phyloP scores from a whole-genome alignment of 2,888 invertebrate species.

The Oegoconia quadripuncta region DNA sequence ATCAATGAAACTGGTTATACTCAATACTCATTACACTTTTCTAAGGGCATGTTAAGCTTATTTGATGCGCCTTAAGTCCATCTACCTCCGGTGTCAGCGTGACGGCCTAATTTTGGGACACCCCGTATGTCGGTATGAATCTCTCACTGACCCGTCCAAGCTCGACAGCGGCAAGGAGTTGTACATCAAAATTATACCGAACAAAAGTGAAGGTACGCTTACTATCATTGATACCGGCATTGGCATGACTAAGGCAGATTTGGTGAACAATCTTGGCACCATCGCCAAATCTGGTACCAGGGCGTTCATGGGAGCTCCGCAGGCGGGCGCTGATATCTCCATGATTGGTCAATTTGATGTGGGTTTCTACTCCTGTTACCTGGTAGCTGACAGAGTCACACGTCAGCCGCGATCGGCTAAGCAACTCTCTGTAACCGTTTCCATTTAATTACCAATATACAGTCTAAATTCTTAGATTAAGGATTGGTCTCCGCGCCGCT shows the following conservation, averaged over 20 bases:
- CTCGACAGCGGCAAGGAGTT: slow-evolving; percentile 96
- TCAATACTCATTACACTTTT: too few species aligned
- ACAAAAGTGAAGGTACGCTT: slow-evolving; percentile 96
- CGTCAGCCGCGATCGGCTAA: too few species aligned
- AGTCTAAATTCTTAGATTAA: too few species aligned
- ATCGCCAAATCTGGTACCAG: slow-evolving; percentile 99
- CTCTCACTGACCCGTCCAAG: slow-evolving; percentile 96
- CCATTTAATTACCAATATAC: too few species aligned
- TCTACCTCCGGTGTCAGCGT: too few species aligned
- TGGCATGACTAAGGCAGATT: slow-evolving; percentile 99
- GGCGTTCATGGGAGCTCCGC: slow-evolving; percentile 99
- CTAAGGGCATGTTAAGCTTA: too few species aligned
- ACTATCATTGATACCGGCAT: slow-evolving; percentile 97
- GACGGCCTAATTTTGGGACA: too few species aligned
- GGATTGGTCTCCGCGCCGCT: too few species aligned
- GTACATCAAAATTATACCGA: slow-evolving; percentile 97
- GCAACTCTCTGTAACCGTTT: too few species aligned
- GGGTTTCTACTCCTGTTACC: slow-evolving; percentile 99
- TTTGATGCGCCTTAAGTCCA: too few species aligned
- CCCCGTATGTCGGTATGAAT: slow-evolving; percentile 99
- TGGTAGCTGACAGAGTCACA: slow-evolving; percentile 96
- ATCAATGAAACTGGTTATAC: too few species aligned
- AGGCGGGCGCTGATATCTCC: slow-evolving; percentile 99
- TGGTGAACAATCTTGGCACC: slow-evolving; percentile 98
- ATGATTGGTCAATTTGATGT: slow-evolving; percentile 99